Percentiles rank a stretch among this genome's conserved stretches.
Evolutionary conservation across 1,140 invertebrate species (phyloP).

Genomic region (Pseudomyrmex dendroicus): DNA sequence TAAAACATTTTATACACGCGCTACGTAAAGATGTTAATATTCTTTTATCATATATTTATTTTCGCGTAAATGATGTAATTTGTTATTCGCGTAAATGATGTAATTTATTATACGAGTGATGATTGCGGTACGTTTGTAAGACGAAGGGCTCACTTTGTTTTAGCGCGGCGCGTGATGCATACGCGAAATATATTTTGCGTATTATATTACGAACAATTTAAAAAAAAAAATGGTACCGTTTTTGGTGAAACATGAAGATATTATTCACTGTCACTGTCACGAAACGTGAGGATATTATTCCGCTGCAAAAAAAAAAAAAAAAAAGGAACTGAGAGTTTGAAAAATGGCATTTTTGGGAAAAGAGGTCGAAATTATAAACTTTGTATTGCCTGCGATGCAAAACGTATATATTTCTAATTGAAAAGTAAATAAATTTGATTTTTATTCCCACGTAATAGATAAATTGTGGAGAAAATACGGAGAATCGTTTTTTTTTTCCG

Average conservation of each 20-base stretch:
- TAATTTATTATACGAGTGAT: neutral
- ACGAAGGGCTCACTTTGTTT: neutral
- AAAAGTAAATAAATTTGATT: neutral
- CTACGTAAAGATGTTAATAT: neutral
- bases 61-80: neutral
- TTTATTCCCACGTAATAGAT: neutral
- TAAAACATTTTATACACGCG: neutral
- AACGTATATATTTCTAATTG: neutral
- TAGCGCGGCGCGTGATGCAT: neutral
- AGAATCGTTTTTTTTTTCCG: too few relatives aligned
- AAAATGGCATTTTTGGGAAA: neutral
- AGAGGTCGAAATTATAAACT: neutral
- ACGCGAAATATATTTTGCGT: neutral
- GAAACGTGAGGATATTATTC: constrained; percentile 35
- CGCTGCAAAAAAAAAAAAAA: neutral
- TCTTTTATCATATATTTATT: constrained; percentile 1
- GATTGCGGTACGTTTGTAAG: neutral
- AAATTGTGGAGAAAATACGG: neutral
- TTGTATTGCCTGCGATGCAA: neutral
- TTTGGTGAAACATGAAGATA: constrained; percentile 27
- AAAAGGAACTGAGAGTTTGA: neutral
- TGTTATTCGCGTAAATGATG: neutral
- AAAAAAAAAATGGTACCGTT: neutral
- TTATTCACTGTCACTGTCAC: constrained; percentile 38
- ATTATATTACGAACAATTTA: constrained; percentile 22